phyloP scores from a whole-genome alignment of 2,797 vertebrate species.

The Silurus lanzhouensis region DNA sequence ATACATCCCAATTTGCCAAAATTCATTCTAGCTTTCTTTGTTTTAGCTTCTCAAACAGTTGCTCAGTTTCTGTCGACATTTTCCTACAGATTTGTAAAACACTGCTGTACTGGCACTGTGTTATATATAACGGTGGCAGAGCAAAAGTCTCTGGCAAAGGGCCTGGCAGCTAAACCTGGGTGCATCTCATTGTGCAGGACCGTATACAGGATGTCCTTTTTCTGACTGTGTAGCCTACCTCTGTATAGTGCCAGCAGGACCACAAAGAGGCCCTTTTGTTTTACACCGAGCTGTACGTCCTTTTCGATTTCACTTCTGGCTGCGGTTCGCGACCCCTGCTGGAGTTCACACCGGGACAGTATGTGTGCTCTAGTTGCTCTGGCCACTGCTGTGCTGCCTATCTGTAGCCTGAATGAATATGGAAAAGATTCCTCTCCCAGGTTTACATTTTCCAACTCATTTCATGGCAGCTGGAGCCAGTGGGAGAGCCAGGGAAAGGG shows the following conservation, averaged over 20 bases:
- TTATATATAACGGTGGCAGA: conserved; percentile 42
- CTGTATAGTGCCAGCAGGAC: conserved; percentile 49
- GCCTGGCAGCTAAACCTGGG: conserved; percentile 30
- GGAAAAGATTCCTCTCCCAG: conserved; percentile 69
- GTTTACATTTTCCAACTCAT: conserved; percentile 68
- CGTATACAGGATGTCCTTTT: conserved; percentile 67
- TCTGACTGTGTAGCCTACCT: conserved; percentile 62
- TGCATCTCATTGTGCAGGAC: conserved; percentile 58
- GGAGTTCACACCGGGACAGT: conserved; percentile 52
- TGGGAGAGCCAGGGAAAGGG: conserved; percentile 49
- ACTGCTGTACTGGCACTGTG: conserved; percentile 20
- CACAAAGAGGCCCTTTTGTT: conserved; percentile 50
- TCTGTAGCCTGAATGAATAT: conserved; percentile 58
- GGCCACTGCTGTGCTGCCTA: conserved; percentile 16
- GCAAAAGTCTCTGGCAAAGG: conserved; percentile 19
- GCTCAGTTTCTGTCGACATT: conserved; percentile 32
- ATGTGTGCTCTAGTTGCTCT: conserved; percentile 6
- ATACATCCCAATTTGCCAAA: conserved; percentile 42
- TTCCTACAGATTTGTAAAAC: conserved; percentile 3
- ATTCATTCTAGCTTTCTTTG: conserved; percentile 46
- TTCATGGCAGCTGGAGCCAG: conserved; percentile 61
- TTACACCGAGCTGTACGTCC: conserved; percentile 1
- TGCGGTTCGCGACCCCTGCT: conserved; percentile 48
- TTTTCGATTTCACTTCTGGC: conserved; percentile 38
- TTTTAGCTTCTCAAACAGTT: conserved; percentile 43